phyloP scores from a whole-genome alignment of 2,888 invertebrate genomes.

The Ochropleura leucogaster region DNA sequence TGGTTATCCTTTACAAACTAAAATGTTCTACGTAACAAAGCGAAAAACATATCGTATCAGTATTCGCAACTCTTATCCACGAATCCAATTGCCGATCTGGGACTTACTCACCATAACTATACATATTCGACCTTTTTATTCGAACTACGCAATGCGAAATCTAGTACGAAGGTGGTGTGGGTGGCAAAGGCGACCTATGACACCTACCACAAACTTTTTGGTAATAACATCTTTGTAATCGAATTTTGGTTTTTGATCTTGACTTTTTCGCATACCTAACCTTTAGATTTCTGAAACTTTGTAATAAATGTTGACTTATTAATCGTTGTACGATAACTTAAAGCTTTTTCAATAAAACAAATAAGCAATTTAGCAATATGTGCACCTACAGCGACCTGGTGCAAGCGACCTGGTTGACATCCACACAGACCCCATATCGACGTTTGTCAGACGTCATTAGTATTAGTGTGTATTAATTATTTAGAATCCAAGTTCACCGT shows the following conservation, averaged over 20 bases:
- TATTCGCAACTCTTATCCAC: conserved; percentile 36
- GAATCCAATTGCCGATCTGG: conserved; percentile 53
- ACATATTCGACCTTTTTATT: conserved; percentile 54
- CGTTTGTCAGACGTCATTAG: too few species aligned
- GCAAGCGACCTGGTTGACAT: too few species aligned
- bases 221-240: conserved; percentile 18
- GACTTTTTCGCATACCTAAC: neutral
- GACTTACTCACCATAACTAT: conserved; percentile 39
- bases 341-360: neutral
- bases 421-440: too few species aligned
- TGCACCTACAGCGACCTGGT: too few species aligned
- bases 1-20: neutral
- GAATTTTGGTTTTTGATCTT: conserved; percentile 23
- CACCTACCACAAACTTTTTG: conserved; percentile 32
- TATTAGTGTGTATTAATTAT: too few species aligned
- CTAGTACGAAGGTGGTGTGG: conserved; percentile 20
- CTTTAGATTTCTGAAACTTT: neutral
- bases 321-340: neutral
- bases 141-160: conserved; percentile 47
- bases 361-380: neutral
- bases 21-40: conserved; percentile 3
- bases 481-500: too few species aligned
- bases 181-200: conserved; percentile 9
- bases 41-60: conserved; percentile 36
- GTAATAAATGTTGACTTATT: neutral